Evolutionary conservation across 2,113 vertebrate genomes (phyloP), one percentile per base, ranked within the genome.

Genomic region (Scomber japonicus): DNA sequence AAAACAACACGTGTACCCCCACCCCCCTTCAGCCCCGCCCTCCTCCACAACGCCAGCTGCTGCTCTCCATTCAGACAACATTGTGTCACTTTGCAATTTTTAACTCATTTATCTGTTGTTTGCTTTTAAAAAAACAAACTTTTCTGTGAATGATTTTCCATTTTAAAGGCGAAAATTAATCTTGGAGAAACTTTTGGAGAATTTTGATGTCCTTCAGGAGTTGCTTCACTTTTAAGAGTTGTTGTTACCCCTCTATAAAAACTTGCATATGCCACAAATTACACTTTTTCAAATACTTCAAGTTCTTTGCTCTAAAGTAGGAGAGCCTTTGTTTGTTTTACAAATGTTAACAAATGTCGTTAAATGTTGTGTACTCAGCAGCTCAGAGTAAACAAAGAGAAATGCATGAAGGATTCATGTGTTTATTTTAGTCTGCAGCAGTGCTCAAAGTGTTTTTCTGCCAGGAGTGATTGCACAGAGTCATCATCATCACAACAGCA

Each of bases 1-100:
- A 88, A 74, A 89, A 85, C 84, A 91, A 77, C 78, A 85, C 53
- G 16, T 50, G 78, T 21, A 21, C 21, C 21, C 21, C 21, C 21
- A 21, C 24, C 21, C 76, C 21, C 61, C 11, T 46, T 44, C 1
- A 7, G 21, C 66, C 24, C 48, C 44, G 5, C 75, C 66, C 63
- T 31, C 60, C n/a, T 53, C 11, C 27, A 24, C 15, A 44, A 17
- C 35, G 2, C 24, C 66, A 75, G 68, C 74, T 75, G 56, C 66
- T 55, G 44, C 31, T n/a, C 3, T 44, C 49, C 59, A 77, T 75
- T 75, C 55, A 82, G 6, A 27, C 55, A 55, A 30, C 11, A 6
- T 54, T 50, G 2, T 17, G 60, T 12, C 5, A 19, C 60, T 7
- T 40, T 40, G 35, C 9, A 7, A 40, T 9, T 27, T 27, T 44